Conservation (phyloP, 2,797 vertebrate genomes). For the Notoglanidium macrostoma region DNA sequence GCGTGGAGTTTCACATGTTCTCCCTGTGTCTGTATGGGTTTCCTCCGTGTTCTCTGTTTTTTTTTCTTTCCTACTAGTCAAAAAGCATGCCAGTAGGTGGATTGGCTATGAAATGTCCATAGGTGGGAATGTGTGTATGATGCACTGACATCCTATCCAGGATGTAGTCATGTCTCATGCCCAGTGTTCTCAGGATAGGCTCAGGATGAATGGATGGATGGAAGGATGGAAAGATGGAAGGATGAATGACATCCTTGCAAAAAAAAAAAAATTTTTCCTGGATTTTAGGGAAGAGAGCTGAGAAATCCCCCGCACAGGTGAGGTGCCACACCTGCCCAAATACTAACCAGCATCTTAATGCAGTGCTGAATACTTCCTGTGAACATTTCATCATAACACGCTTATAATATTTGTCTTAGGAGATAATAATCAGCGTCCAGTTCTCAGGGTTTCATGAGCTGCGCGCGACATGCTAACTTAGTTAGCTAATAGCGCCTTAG, state of each 20-base stretch:
- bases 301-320: constrained; percentile 1
- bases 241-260: not conserved
- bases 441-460: not conserved
- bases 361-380: not conserved
- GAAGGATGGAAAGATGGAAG: not conserved
- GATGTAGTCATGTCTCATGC: not conserved
- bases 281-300: not conserved
- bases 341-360: constrained; percentile 5
- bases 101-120: not conserved
- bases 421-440: not conserved
- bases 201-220: not conserved
- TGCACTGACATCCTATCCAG: not conserved
- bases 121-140: not conserved
- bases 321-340: constrained; percentile 49
- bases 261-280: not conserved
- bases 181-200: not conserved
- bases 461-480: not conserved
- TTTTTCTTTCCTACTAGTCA: not conserved
- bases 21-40: not conserved
- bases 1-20: not conserved
- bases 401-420: not conserved
- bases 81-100: not conserved
- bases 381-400: not conserved
- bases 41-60: not conserved
- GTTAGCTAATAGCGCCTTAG: not conserved